These are phyloP conservation scores for Drosophila merina DNA, from an alignment of 2,888 invertebrate genomes.

Conservation along the genomic window DNA sequence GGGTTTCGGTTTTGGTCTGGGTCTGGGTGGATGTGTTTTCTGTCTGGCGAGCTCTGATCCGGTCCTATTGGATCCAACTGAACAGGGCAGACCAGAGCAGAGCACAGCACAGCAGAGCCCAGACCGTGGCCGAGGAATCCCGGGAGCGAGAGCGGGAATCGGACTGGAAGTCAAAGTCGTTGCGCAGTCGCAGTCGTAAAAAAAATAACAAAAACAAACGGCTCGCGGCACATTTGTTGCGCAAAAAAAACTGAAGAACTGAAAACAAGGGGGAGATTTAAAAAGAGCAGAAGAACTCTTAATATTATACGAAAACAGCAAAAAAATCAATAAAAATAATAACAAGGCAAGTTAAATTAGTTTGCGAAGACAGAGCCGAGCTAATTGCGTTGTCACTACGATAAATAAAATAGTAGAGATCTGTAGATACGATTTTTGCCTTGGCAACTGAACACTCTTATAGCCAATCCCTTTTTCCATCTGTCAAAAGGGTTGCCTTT, in stretches of 20 bases:
- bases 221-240: slow-evolving; percentile 62
- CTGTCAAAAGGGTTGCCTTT: not conserved
- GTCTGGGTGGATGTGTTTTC: slow-evolving; percentile 40
- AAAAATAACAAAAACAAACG: slow-evolving; percentile 52
- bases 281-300: slow-evolving; percentile 56
- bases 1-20: slow-evolving; percentile 36
- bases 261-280: slow-evolving; percentile 36
- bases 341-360: slow-evolving; percentile 1
- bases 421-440: not conserved
- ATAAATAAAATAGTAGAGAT: not conserved
- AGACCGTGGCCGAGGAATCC: slow-evolving; percentile 14
- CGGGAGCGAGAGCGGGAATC: slow-evolving; percentile 1
- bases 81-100: slow-evolving; percentile 19
- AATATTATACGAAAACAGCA: not conserved
- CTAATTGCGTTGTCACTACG: slow-evolving; percentile 1
- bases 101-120: not conserved
- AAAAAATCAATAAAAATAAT: slow-evolving; percentile 14
- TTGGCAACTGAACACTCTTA: not conserved
- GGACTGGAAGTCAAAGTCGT: slow-evolving; percentile 30
- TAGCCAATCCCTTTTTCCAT: not conserved
- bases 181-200: slow-evolving; percentile 68
- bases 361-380: not conserved
- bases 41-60: slow-evolving; percentile 30
- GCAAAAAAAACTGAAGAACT: slow-evolving; percentile 41
- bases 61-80: slow-evolving; percentile 25